Base-by-base conservation (phyloP, 2,888 invertebrate genomes). In the Teinopalpus imperialis region DNA sequence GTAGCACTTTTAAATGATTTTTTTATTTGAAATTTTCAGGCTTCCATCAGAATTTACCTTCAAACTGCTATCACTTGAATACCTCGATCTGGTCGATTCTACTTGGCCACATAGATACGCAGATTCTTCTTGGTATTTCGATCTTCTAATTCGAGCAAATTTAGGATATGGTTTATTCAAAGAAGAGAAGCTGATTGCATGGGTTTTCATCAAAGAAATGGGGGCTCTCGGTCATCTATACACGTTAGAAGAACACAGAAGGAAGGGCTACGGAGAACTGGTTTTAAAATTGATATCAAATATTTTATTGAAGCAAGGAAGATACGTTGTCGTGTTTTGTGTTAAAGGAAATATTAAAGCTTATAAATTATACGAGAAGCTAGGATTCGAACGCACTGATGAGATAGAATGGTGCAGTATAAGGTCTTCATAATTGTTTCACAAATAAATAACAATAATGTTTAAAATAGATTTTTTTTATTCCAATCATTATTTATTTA, bases 151-250 rank as follows among this genome's bases (percentile, higher is more conserved):
- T 23, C 57, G 65, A 21, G 57, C 63, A n/a, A 65, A 71, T 20
- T 59, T 59, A 1, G 72, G 71, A 0, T 74, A 69, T 24, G 81
- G 77, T 1, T 62, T 82, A 1, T 75, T 62, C 40, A 41, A 57
- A 1, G 52, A 67, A 8, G 36, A 61, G 1, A 53, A 51, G 1
- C 52, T 76, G 2, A 36, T 72, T 3, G 55, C 73, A 1, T 82
- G 81, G 79, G 59, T 68, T 0, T 60, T 70, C 5, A 51, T 78
- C 4, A 74, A 69, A 13, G 76, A 80, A 57, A 59, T 54, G 30
- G 81, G 82, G 1, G 61, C 66, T 1, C 52, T 81, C 0, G 56
- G 66, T 0, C 80, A 82, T 45, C 48, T 81, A 5, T 81, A 66
- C 26, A 79, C 77, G 0, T 8, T 76, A 12, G 67, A 74, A 48